A percentile compares a stretch with the other conserved stretches of the same genome.
These are phyloP conservation scores for Linnaemya vulpina DNA, from an alignment of 2,888 invertebrate species.

Conservation along the genomic window DNA sequence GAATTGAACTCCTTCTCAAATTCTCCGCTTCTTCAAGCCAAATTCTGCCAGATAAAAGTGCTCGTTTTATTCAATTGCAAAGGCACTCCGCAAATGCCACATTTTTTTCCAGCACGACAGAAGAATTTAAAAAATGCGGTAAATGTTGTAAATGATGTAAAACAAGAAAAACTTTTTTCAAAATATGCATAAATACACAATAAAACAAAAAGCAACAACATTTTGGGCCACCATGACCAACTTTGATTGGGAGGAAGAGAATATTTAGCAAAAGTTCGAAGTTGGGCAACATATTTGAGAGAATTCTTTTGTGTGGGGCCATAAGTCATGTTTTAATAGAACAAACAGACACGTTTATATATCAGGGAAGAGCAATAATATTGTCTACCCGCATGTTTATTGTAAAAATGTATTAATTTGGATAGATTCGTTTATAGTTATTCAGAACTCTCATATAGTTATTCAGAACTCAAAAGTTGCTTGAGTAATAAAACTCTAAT, in stretches of 20 bases:
- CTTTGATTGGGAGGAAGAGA: neutral
- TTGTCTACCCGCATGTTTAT: too few relatives aligned
- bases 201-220: neutral
- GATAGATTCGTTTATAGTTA: too few relatives aligned
- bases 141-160: constrained; percentile 51
- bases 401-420: too few relatives aligned
- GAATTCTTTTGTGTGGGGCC: neutral
- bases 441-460: too few relatives aligned
- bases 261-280: constrained; percentile 17
- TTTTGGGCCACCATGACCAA: neutral
- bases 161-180: constrained; percentile 17
- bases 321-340: too few relatives aligned
- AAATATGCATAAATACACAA: neutral
- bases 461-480: too few relatives aligned
- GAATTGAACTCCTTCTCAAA: neutral
- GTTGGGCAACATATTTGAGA: neutral
- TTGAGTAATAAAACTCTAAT: too few relatives aligned
- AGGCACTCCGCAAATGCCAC: constrained; percentile 33
- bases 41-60: constrained; percentile 24
- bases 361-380: too few relatives aligned
- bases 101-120: constrained; percentile 9
- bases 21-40: constrained; percentile 26
- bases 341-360: too few relatives aligned
- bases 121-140: constrained; percentile 35
- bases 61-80: neutral